Evolutionary conservation across 1,140 invertebrate genomes (phyloP).

Genomic region (Psilanteris sp.): DNA sequence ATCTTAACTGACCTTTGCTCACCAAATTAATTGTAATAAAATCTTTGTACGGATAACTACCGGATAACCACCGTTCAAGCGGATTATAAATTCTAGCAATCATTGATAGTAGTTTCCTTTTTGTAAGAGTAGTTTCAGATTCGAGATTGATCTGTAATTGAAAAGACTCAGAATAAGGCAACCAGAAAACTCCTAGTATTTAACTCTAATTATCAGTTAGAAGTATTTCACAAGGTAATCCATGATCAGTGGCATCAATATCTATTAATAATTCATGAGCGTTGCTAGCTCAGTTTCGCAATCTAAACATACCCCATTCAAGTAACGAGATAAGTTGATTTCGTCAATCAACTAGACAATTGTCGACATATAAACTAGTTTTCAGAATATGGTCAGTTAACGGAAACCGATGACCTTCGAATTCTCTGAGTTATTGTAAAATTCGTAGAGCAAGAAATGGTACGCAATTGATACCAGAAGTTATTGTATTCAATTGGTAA

Average conservation of each 20-base stretch:
- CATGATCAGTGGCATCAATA: not conserved
- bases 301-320: not conserved
- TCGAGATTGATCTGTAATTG: not conserved
- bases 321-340: not conserved
- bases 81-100: constrained; percentile 7
- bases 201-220: not conserved
- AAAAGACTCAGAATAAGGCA: not conserved
- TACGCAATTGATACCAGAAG: constrained; percentile 18
- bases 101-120: not conserved
- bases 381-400: not conserved
- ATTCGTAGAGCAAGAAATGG: constrained; percentile 1
- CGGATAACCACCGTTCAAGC: not conserved
- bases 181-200: constrained; percentile 7
- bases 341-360: not conserved
- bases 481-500: constrained; percentile 13
- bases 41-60: constrained; percentile 1
- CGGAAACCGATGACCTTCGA: not conserved
- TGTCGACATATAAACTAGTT: constrained; percentile 5
- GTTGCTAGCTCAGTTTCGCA: constrained; percentile 30
- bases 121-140: not conserved
- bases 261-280: not conserved
- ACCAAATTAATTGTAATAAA: not conserved
- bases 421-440: not conserved
- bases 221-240: not conserved
- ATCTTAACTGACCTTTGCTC: not conserved